Percentiles rank a stretch among this genome's conserved stretches.
These are phyloP conservation scores for Eumerus sabulonum DNA, from an alignment of 2,888 invertebrate species.

Conservation along the genomic window DNA sequence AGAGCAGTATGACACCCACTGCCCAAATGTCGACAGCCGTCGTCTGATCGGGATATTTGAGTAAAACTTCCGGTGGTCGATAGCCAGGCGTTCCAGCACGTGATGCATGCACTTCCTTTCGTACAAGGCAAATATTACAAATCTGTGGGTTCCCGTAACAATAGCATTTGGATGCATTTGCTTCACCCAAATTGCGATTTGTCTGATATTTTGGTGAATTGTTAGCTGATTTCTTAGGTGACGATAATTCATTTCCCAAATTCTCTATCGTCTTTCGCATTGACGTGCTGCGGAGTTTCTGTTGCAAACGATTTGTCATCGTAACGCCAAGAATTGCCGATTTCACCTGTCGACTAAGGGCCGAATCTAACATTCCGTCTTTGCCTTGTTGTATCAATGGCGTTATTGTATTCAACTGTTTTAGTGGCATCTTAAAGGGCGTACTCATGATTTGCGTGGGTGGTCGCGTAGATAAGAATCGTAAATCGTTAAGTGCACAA, in stretches of 20 bases:
- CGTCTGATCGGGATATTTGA: conserved; percentile 89
- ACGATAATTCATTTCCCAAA: not conserved
- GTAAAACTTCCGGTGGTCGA: conserved; percentile 90
- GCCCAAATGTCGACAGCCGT: conserved; percentile 95
- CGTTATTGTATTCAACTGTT: conserved; percentile 75
- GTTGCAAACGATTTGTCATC: conserved; percentile 70
- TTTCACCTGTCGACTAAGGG: conserved; percentile 68
- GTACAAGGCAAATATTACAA: conserved; percentile 84
- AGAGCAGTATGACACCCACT: conserved; percentile 89
- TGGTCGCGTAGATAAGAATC: conserved; percentile 46
- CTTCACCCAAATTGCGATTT: conserved; percentile 71
- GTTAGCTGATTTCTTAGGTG: not conserved
- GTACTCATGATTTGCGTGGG: conserved; percentile 30
- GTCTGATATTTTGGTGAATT: conserved; percentile 74
- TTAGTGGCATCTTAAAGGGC: conserved; percentile 70
- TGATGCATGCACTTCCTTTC: conserved; percentile 85
- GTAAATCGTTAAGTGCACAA: conserved; percentile 51
- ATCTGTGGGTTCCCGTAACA: conserved; percentile 85
- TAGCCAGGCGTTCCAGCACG: conserved; percentile 95
- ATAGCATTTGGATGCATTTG: conserved; percentile 80
- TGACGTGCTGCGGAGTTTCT: conserved; percentile 62
- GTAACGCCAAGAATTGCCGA: conserved; percentile 70
- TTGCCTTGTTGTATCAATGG: conserved; percentile 28
- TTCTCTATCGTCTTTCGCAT: conserved; percentile 19
- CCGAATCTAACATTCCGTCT: conserved; percentile 49